Evolutionary conservation across 2,797 vertebrate species (phyloP).

Genomic region (Crenuchus spilurus): DNA sequence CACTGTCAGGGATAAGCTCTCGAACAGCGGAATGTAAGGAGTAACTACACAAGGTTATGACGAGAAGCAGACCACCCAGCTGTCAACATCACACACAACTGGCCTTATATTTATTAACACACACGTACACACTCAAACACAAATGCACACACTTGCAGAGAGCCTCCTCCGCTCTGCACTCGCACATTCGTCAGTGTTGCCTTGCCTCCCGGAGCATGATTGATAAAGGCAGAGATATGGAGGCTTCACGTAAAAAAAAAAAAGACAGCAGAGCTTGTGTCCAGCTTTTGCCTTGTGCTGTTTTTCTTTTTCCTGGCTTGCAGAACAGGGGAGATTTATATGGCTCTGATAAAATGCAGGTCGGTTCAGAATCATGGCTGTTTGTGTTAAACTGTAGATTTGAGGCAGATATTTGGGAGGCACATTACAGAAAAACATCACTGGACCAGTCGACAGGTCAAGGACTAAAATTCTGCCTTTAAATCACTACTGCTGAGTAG

Average conservation of each 20-base stretch:
- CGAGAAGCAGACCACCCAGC: constrained; percentile 81
- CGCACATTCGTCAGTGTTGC: constrained; percentile 36
- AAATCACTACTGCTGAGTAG: no score
- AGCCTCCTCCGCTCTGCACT: constrained; percentile 21
- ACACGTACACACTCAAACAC: constrained; percentile 36
- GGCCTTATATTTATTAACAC: constrained; percentile 80
- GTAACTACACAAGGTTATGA: constrained; percentile 78
- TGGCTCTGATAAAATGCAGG: constrained; percentile 51
- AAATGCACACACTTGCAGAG: neutral
- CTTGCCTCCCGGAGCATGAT: constrained; percentile 42
- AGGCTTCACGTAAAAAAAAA: constrained; percentile 37
- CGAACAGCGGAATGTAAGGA: constrained; percentile 81
- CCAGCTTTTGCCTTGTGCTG: constrained; percentile 34
- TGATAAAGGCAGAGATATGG: constrained; percentile 54
- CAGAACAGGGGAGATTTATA: constrained; percentile 41
- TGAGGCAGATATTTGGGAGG: constrained; percentile 24
- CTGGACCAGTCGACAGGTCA: constrained; percentile 11
- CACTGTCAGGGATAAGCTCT: constrained; percentile 75
- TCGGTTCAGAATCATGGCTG: constrained; percentile 48
- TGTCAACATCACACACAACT: constrained; percentile 80
- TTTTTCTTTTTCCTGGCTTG: constrained; percentile 27
- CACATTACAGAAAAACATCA: constrained; percentile 8
- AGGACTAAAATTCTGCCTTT: constrained; percentile 1
- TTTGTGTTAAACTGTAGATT: constrained; percentile 44
- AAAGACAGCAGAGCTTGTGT: constrained; percentile 34